Evolutionary conservation across 1,140 invertebrate species (phyloP), one percentile per base, ranked within the genome.

Genomic region (Euwallacea similis): DNA sequence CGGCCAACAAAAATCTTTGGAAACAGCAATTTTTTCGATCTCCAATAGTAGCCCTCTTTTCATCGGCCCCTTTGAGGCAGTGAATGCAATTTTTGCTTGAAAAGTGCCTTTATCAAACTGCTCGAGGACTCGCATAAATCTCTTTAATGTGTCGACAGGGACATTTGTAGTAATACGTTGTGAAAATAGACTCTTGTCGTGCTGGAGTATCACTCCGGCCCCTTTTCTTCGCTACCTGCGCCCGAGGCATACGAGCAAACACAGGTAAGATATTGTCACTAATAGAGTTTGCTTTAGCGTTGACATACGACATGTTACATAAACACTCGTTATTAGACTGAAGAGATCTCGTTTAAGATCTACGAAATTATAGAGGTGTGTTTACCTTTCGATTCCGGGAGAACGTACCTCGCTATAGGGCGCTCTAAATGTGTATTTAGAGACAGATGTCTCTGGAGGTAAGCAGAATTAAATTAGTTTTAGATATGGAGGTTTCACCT

Each of bases 291-390:
- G 77, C 58, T 75, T 59, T 68, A 75, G 72, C 73, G 73, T 74
- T 79, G 78, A 79, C 78, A 78, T 78, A 74, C 77, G 76, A 78
- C 78, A 79, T 78, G 75, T 75, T 77, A 74, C 55, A 74, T 72
- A 79, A 79, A 77, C 74, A 75, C 56, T 71, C 72, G 62, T 71
- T 42, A 73, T 66, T 74, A n/a, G 21, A 21, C 15, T 43, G 41
- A 66, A 71, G 71, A 72, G 56, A 67, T 68, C 71, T 72, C 67
- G 58, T 43, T 72, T 67, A 62, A 64, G 56, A 64, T 66, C 54
- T 54, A 43, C 44, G 62, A 61, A 72, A 72, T 72, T 72, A 72
- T 67, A 54, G n/a, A 58, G 71, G 71, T 60, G 10, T 72, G 60
- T 72, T 72, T 67, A 67, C 56, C 21, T 64, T 68, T 50, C 42